phyloP scores from a whole-genome alignment of 2,888 invertebrate species.

The Brachyopa scutellaris region DNA sequence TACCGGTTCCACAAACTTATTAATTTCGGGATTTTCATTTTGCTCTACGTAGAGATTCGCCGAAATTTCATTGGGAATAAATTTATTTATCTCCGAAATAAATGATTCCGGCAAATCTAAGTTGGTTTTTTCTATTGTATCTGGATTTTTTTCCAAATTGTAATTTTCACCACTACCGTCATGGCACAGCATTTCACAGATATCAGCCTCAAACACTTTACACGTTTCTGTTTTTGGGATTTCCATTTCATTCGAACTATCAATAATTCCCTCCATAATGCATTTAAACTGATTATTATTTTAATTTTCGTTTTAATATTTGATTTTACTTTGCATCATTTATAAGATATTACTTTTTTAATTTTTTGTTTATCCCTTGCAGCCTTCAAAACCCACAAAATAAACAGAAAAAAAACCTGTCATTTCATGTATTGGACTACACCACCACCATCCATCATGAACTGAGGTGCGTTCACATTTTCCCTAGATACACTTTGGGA shows the following conservation, averaged over 20 bases:
- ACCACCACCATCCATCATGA: background rate
- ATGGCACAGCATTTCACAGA: conserved; percentile 42
- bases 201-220: conserved; percentile 41
- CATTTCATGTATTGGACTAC: conserved; percentile 35
- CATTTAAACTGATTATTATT: background rate
- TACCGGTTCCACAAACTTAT: conserved; percentile 20
- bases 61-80: background rate
- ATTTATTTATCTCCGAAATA: background rate
- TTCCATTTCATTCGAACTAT: conserved; percentile 22
- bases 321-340: conserved; percentile 19
- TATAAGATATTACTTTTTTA: conserved; percentile 19
- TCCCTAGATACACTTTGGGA: background rate
- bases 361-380: conserved; percentile 59
- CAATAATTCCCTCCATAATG: conserved; percentile 27
- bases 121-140: background rate
- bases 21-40: conserved; percentile 7
- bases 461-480: conserved; percentile 44
- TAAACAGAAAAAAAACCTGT: conserved; percentile 66
- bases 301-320: conserved; percentile 15
- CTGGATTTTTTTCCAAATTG: conserved; percentile 24
- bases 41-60: background rate
- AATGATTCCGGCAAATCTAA: background rate
- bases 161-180: conserved; percentile 36
- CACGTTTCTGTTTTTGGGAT: conserved; percentile 35
- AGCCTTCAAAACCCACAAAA: conserved; percentile 54